phyloP scores from a whole-genome alignment of 2,113 vertebrate species.

The Mastomys coucha region DNA sequence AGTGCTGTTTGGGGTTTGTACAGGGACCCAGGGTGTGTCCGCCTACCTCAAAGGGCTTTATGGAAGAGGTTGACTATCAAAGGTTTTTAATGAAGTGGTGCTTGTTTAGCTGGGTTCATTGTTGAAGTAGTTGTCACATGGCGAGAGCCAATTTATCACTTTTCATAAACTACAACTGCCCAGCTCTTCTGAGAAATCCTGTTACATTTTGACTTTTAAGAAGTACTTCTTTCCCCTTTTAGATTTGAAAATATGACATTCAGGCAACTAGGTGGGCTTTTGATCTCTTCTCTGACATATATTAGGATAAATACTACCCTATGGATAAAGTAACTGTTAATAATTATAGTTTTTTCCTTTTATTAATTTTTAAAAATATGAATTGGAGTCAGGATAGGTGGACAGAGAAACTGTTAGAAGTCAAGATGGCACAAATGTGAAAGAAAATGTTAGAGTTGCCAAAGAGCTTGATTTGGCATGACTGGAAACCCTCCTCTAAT shows the following conservation, averaged over 20 bases:
- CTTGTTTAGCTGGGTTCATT: background rate
- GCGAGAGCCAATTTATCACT: background rate
- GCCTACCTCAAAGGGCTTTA: background rate
- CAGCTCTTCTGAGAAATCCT: background rate
- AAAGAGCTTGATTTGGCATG: constrained; percentile 18
- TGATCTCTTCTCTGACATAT: background rate
- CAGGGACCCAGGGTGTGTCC: background rate
- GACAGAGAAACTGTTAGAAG: background rate
- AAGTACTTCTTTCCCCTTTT: background rate
- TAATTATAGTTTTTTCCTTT: background rate
- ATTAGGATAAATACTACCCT: background rate
- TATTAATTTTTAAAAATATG: background rate
- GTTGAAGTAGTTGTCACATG: background rate
- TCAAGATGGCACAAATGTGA: background rate
- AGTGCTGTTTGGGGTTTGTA: background rate
- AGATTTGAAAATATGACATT: background rate
- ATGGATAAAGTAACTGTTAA: no score
- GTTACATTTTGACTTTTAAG: background rate
- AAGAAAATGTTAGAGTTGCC: background rate
- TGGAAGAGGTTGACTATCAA: background rate
- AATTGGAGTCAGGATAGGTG: background rate
- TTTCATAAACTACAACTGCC: background rate
- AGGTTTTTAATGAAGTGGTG: background rate
- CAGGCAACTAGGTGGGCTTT: background rate
- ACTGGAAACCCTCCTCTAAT: background rate